Evolutionary conservation across 2,113 vertebrate genomes (phyloP).

Genomic region (Camelus dromedarius): DNA sequence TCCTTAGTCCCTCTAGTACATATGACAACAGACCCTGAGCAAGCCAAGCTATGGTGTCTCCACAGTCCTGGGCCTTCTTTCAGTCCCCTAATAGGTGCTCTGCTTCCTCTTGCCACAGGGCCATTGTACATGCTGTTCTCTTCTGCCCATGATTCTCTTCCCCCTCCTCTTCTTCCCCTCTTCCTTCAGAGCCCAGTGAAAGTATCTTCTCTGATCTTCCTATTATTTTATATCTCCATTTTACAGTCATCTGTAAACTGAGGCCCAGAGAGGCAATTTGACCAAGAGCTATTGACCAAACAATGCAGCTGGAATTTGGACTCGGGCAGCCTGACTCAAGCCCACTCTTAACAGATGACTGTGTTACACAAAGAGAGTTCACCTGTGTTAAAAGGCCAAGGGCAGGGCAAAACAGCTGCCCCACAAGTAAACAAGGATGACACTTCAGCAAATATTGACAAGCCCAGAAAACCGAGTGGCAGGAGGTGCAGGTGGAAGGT

Average conservation of each 20-base stretch:
- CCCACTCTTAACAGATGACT: not conserved
- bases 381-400: not conserved
- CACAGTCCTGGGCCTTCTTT: not conserved
- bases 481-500: not conserved
- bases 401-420: too few relatives aligned
- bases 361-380: not conserved
- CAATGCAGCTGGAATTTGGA: not conserved
- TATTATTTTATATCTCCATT: not conserved
- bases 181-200: not conserved
- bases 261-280: not conserved
- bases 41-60: not conserved
- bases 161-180: not conserved
- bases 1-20: not conserved
- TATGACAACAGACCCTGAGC: not conserved
- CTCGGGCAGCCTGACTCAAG: not conserved
- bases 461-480: not conserved
- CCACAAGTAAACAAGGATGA: not conserved
- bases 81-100: not conserved
- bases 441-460: not conserved
- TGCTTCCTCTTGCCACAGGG: not conserved
- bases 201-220: not conserved
- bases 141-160: not conserved
- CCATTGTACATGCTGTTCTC: not conserved
- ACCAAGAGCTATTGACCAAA: not conserved
- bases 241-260: not conserved